Percentiles rank a stretch among this genome's conserved stretches.
Conservation (phyloP, 1,140 invertebrate genomes). For the Eurosta solidaginis region DNA sequence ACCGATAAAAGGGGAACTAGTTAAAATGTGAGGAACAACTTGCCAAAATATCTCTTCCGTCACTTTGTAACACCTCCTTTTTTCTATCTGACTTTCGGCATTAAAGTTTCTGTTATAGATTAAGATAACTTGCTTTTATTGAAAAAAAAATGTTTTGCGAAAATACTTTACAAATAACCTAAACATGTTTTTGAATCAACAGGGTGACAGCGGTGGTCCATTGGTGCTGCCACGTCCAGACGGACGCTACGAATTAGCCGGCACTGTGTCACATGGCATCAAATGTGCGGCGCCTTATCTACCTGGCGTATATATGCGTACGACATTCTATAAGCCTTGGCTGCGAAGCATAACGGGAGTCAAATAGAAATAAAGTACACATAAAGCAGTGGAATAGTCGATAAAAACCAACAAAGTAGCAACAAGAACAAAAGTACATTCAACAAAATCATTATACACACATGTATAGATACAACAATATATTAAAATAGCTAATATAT, state of each 20-base stretch:
- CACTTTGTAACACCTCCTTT: too few relatives aligned
- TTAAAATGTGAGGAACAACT: too few relatives aligned
- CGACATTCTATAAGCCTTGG: constrained; percentile 90
- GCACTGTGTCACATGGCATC: constrained; percentile 94
- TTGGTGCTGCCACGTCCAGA: constrained; percentile 81
- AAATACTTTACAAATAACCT: neutral
- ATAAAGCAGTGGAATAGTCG: neutral
- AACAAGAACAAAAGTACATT: neutral
- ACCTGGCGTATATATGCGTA: constrained; percentile 91
- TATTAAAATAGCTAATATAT: neutral
- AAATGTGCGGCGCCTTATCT: constrained; percentile 90
- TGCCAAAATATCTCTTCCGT: too few relatives aligned
- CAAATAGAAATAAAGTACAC: constrained; percentile 51
- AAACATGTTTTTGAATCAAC: constrained; percentile 38
- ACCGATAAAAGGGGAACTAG: too few relatives aligned
- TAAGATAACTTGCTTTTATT: too few relatives aligned
- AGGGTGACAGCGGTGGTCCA: constrained; percentile 95
- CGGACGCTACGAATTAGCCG: constrained; percentile 86
- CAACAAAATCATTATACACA: neutral
- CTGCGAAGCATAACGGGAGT: constrained; percentile 82
- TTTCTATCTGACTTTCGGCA: too few relatives aligned
- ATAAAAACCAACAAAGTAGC: neutral
- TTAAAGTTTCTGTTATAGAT: too few relatives aligned
- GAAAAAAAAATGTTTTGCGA: too few relatives aligned
- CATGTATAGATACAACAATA: neutral